Conservation (phyloP, 2,797 vertebrate genomes). For the Mallotus villosus region DNA sequence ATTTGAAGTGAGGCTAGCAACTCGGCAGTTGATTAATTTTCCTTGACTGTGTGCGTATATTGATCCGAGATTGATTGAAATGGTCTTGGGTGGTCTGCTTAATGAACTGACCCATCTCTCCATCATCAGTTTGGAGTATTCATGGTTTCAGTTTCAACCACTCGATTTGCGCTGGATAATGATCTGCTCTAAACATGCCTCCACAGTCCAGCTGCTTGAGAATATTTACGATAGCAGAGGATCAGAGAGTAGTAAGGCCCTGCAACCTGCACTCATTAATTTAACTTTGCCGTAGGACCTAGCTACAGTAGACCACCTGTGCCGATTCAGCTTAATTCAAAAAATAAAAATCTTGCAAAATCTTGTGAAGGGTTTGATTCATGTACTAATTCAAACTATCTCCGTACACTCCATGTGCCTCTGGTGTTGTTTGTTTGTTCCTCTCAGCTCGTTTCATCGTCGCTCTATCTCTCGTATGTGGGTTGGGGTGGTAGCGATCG, state of each 20-base stretch:
- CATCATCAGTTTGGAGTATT: not conserved
- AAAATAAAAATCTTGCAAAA: no score
- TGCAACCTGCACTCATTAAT: constrained; percentile 50
- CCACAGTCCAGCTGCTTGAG: constrained; percentile 16
- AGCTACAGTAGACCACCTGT: no score
- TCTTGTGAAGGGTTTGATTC: no score
- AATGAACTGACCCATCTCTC: constrained; percentile 4
- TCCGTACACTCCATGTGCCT: no score
- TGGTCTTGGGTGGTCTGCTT: not conserved
- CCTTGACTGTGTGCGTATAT: constrained; percentile 36
- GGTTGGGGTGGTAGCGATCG: no score
- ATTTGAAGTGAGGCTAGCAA: not conserved
- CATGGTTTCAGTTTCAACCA: not conserved
- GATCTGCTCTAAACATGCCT: constrained; percentile 44
- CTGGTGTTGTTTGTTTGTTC: no score
- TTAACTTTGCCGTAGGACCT: no score
- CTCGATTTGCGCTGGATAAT: constrained; percentile 31
- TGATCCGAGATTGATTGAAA: constrained; percentile 43
- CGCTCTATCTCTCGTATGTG: not conserved
- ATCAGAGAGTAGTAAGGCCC: constrained; percentile 53
- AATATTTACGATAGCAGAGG: constrained; percentile 28
- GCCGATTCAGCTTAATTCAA: no score
- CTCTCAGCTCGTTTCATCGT: no score
- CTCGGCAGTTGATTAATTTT: constrained; percentile 35
- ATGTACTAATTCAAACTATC: no score